phyloP scores from a whole-genome alignment of 2,797 vertebrate species.

The Semotilus atromaculatus region DNA sequence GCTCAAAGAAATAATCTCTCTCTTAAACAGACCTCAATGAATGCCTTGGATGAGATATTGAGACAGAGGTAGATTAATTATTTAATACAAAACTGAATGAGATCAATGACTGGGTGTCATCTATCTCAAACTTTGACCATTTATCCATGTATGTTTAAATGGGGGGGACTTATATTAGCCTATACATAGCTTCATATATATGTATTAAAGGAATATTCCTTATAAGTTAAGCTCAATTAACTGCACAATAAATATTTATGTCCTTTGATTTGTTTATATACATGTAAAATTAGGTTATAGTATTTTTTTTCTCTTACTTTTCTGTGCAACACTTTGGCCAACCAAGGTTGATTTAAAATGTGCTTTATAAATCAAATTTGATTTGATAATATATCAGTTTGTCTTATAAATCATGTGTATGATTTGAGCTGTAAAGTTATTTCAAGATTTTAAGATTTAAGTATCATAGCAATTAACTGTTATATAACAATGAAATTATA shows the following conservation, averaged over 20 bases:
- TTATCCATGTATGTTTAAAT: not conserved
- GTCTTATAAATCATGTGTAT: not conserved
- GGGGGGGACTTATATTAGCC: not conserved
- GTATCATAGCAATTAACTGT: too few species aligned
- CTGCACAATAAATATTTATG: not conserved
- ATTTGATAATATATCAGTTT: not conserved
- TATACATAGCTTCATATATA: not conserved
- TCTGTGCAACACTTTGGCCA: too few species aligned
- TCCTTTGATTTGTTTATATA: not conserved
- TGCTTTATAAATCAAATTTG: too few species aligned
- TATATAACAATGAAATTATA: too few species aligned
- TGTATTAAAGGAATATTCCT: too few species aligned
- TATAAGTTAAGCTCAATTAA: not conserved
- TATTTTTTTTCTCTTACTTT: too few species aligned
- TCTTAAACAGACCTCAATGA: conserved; percentile 12
- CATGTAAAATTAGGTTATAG: too few species aligned
- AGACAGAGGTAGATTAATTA: conserved; percentile 1
- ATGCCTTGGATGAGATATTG: not conserved
- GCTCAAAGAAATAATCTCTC: conserved; percentile 10
- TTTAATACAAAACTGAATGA: not conserved
- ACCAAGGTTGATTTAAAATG: too few species aligned
- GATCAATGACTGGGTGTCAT: not conserved
- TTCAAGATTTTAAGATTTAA: not conserved
- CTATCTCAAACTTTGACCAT: not conserved
- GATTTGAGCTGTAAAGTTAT: not conserved